A percentile compares a stretch with the other conserved stretches of the same genome.
These are phyloP conservation scores for Anguilla japonica DNA, from an alignment of 2,113 vertebrate species.

Conservation along the genomic window DNA sequence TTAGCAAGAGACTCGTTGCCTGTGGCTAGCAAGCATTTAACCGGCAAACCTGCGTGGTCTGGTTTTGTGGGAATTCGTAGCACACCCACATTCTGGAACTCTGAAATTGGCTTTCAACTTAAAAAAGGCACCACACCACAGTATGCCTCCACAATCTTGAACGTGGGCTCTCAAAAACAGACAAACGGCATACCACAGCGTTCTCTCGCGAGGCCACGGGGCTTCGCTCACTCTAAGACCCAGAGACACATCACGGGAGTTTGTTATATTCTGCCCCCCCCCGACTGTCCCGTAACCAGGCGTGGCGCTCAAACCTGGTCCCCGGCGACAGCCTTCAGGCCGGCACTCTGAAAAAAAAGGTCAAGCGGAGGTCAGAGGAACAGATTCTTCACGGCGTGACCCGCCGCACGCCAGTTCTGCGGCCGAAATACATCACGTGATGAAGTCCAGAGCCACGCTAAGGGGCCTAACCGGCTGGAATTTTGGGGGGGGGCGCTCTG, in stretches of 20 bases:
- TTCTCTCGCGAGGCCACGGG: neutral
- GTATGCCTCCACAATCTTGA: neutral
- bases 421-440: neutral
- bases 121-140: neutral
- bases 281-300: neutral
- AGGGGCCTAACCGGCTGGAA: neutral
- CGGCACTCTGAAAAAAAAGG: neutral
- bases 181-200: neutral
- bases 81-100: neutral
- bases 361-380: neutral
- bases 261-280: neutral
- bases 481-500: neutral
- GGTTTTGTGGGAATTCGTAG: neutral
- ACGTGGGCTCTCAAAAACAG: neutral
- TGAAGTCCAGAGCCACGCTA: neutral
- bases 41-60: conserved; percentile 7
- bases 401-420: neutral
- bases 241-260: neutral
- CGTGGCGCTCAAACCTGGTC: neutral
- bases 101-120: neutral
- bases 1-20: conserved; percentile 14
- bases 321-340: neutral
- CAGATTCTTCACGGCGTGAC: neutral
- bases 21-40: conserved; percentile 17
- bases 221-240: neutral